Evolutionary conservation across 2,797 vertebrate species (phyloP).

Genomic region (Gadopsis marmoratus): DNA sequence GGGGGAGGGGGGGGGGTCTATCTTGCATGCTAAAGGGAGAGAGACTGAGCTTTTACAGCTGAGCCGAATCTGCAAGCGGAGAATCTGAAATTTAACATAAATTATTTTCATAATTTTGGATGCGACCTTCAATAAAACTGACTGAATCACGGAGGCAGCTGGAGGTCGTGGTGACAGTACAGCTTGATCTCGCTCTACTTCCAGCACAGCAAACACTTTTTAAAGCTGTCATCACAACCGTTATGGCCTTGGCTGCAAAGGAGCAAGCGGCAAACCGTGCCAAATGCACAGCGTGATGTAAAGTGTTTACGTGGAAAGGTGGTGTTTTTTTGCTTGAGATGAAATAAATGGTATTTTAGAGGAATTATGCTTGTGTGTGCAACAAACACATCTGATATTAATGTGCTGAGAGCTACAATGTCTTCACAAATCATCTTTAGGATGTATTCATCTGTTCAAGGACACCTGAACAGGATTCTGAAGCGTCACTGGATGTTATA

Average conservation of each 20-base stretch:
- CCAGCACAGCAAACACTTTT: background rate
- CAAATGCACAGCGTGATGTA: background rate
- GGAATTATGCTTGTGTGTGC: background rate
- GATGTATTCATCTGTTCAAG: background rate
- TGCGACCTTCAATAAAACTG: background rate
- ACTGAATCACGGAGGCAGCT: background rate
- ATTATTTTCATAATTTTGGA: background rate
- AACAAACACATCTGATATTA: background rate
- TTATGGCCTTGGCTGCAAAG: background rate
- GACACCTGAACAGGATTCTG: background rate
- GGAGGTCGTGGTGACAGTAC: conserved; percentile 44
- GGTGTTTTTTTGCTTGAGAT: background rate
- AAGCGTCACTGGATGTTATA: background rate
- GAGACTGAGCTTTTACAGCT: conserved; percentile 2
- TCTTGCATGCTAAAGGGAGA: background rate
- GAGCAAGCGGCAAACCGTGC: background rate
- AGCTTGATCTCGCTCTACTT: background rate
- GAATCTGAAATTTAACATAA: background rate
- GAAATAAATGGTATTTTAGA: background rate
- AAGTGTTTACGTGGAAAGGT: background rate
- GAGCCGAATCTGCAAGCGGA: background rate
- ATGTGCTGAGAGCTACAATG: background rate
- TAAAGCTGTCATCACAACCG: conserved; percentile 6
- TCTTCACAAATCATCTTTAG: background rate
- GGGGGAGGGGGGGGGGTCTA: background rate